A percentile compares a stretch with the other conserved stretches of the same genome.
Conservation (phyloP, 2,888 invertebrate genomes). For the Caenorhabditis afra region DNA sequence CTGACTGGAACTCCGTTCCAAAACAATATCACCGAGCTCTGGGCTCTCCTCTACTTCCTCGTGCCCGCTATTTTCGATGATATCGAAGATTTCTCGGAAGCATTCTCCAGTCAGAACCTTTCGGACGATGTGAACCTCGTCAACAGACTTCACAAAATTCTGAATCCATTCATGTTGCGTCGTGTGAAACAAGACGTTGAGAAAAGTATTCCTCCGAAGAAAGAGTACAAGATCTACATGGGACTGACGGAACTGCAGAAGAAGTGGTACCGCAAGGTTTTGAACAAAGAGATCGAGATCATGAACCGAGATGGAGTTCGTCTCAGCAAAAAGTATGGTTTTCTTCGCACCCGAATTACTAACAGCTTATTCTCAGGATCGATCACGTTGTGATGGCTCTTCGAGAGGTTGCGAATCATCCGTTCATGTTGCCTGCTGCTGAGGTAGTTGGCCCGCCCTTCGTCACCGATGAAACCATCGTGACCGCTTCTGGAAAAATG, state of each 20-base stretch:
- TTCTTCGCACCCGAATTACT: no score
- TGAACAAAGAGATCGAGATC: constrained; percentile 16
- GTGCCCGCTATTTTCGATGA: constrained; percentile 23
- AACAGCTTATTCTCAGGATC: no score
- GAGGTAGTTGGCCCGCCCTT: constrained; percentile 30
- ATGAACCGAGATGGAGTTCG: neutral
- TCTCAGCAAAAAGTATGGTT: neutral
- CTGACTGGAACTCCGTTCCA: constrained; percentile 43
- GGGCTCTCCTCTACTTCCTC: constrained; percentile 30
- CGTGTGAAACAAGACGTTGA: constrained; percentile 32
- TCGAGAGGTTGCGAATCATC: constrained; percentile 30
- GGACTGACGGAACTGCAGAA: constrained; percentile 29
- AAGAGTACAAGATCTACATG: constrained; percentile 25
- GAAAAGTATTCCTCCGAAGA: constrained; percentile 19
- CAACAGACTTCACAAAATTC: constrained; percentile 20
- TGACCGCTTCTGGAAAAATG: constrained; percentile 21
- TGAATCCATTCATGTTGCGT: constrained; percentile 33
- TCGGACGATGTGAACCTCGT: constrained; percentile 14
- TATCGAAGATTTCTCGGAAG: constrained; percentile 3
- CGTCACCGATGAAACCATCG: constrained; percentile 23
- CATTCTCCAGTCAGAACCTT: constrained; percentile 13
- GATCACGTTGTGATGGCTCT: constrained; percentile 20
- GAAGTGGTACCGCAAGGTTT: constrained; percentile 15
- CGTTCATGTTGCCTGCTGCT: constrained; percentile 37
- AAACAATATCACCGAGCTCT: constrained; percentile 34